Percentiles rank a stretch among this genome's conserved stretches.
Evolutionary conservation across 2,888 invertebrate species (phyloP).

Genomic region (Andricus quercusramuli): DNA sequence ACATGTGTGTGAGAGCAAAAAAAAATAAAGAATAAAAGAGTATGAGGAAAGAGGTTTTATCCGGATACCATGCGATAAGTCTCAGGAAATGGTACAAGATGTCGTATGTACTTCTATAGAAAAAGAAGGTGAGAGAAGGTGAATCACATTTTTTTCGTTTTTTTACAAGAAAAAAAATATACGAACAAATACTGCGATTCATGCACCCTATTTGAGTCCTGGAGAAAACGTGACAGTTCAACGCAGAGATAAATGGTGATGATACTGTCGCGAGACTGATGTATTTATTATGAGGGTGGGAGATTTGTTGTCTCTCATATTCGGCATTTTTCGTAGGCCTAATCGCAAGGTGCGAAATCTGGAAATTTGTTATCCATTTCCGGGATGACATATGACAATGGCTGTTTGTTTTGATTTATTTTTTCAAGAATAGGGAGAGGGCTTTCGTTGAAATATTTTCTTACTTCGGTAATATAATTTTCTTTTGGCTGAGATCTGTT

Average conservation of each 20-base stretch:
- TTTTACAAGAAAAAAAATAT: not conserved
- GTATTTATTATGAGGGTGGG: slow-evolving; percentile 17
- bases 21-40: not conserved
- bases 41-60: not conserved
- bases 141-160: not conserved
- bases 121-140: not conserved
- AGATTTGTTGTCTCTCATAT: not conserved
- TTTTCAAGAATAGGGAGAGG: not conserved
- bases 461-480: not conserved
- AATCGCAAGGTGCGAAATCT: not conserved
- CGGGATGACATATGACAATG: not conserved
- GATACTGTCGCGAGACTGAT: not conserved
- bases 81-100: not conserved
- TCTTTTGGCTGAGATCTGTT: too few relatives aligned
- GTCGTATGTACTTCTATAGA: not conserved
- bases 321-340: not conserved
- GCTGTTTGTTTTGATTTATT: not conserved
- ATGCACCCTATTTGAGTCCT: slow-evolving; percentile 2
- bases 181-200: slow-evolving; percentile 4
- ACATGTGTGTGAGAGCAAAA: not conserved
- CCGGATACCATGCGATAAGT: not conserved
- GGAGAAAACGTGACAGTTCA: slow-evolving; percentile 15
- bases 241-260: slow-evolving; percentile 14
- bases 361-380: not conserved
- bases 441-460: not conserved